Base-by-base conservation (phyloP, 2,113 vertebrate species). In the Larimichthys crocea region DNA sequence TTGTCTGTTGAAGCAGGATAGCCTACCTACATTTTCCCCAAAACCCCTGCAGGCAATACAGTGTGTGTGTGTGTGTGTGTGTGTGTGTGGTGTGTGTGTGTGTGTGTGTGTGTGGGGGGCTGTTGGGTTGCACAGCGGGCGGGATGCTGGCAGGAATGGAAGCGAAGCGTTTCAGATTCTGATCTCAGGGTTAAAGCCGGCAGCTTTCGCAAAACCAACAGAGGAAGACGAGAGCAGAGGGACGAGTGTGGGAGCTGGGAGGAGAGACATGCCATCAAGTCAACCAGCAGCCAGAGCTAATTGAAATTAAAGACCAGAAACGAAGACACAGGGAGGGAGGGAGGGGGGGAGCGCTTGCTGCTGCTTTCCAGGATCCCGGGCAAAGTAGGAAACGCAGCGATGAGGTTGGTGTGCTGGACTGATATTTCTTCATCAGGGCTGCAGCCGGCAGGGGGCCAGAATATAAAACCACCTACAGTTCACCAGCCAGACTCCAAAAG, bases 271-370 rank as follows among this genome's bases (percentile, higher is more conserved):
- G 65, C 66, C 86, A 88, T 89, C 91, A 92, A 93, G 90, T 79
- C 76, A 62, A 88, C 67, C 73, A 78, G 89, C 91, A 79, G 84
- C 87, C 88, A 78, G 83, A 89, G 83, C 87, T 87, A 89, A 92
- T 85, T 87, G 92, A 92, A 91, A 94, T 90, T 76, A 93, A 91
- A 88, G 80, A 91, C 70, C 84, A 81, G 86, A 89, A 83, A 89
- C 44, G 40, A 83, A 74, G 74, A 79, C 62, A 66, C 29, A 3
- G 68, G 67, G 68, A 46, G 68, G 20, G 67, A 17, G 42, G 67
- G 68, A 46, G 68, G 20, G 67, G 42, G 78, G 64, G 7, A 35
- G 35, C 35, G 29, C 29, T 31, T 0, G 2, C 57, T 2, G 31
- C 73, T 76, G 81, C 66, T 12, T 76, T 89, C 74, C 77, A 60